Evolutionary conservation across 2,797 vertebrate genomes (phyloP).

Genomic region (Enteromius unitaeniatus): DNA sequence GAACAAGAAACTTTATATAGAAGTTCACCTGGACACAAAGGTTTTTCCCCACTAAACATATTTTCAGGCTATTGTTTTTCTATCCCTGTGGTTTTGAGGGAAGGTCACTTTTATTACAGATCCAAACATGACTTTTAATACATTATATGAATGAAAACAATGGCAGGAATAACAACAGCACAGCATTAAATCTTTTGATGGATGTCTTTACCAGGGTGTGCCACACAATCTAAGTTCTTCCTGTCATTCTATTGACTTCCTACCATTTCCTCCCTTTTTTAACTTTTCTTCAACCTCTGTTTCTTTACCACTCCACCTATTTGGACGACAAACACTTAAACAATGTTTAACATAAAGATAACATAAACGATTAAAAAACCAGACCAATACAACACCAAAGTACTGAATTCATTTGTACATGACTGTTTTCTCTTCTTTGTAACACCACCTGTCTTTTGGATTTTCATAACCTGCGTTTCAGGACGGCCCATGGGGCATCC

Average conservation of each 20-base stretch:
- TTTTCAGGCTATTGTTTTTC: conserved; percentile 14
- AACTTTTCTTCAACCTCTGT: neutral
- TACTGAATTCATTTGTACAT: conserved; percentile 9
- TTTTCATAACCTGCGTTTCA: conserved; percentile 52
- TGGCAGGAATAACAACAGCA: conserved; percentile 23
- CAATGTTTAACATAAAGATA: too few species aligned
- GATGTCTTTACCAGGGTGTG: conserved; percentile 29
- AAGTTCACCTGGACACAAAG: neutral
- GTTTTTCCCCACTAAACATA: neutral
- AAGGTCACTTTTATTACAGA: conserved; percentile 35
- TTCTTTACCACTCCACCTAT: conserved; percentile 5
- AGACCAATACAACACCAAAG: neutral
- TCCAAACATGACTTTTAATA: conserved; percentile 3
- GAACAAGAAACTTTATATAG: neutral
- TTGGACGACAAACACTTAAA: neutral
- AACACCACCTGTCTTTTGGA: conserved; percentile 19
- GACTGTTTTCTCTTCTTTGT: conserved; percentile 26
- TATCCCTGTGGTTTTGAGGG: conserved; percentile 26
- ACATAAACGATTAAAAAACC: too few species aligned
- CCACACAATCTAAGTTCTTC: conserved; percentile 36
- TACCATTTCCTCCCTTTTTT: conserved; percentile 22
- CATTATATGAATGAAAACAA: conserved; percentile 42
- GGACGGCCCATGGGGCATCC: conserved; percentile 42
- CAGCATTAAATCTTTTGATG: conserved; percentile 9
- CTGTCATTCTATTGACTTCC: conserved; percentile 55